These are phyloP conservation scores for Eptatretus burgeri DNA, from an alignment of 2,113 vertebrate species.

Conservation along the genomic window DNA sequence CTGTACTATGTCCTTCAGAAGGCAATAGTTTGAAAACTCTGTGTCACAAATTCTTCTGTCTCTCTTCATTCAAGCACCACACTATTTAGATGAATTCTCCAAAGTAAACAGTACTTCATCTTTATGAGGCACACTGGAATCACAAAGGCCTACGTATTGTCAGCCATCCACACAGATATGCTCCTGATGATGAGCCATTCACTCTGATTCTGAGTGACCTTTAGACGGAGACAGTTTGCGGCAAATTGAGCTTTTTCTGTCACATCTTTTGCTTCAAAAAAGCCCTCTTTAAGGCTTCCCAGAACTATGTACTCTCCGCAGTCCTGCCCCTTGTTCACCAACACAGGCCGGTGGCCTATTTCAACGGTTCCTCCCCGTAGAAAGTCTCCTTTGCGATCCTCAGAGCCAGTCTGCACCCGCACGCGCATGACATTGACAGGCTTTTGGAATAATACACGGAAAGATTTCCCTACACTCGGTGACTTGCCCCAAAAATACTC, in stretches of 20 bases:
- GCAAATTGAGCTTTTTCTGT: constrained; percentile 72
- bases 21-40: too few relatives aligned
- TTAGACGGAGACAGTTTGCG: constrained; percentile 61
- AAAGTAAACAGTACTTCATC: too few relatives aligned
- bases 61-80: too few relatives aligned
- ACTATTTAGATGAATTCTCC: too few relatives aligned
- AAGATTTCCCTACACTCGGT: constrained; percentile 53
- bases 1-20: too few relatives aligned
- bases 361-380: constrained; percentile 65
- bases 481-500: constrained; percentile 95
- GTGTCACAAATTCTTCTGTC: too few relatives aligned
- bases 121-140: too few relatives aligned
- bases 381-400: constrained; percentile 71
- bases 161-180: constrained; percentile 77
- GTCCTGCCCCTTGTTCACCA: constrained; percentile 39
- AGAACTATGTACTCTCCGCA: constrained; percentile 54
- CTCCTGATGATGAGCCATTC: constrained; percentile 90
- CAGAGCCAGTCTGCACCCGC: constrained; percentile 61
- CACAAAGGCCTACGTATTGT: constrained; percentile 12
- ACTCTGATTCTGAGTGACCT: constrained; percentile 62
- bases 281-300: constrained; percentile 70
- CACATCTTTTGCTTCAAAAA: constrained; percentile 55
- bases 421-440: constrained; percentile 58
- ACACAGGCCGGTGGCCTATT: constrained; percentile 43
- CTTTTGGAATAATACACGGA: constrained; percentile 54